Percentiles rank a stretch among this genome's conserved stretches.
phyloP scores from a whole-genome alignment of 2,797 vertebrate species.

The Oceanodroma leucorhoa region DNA sequence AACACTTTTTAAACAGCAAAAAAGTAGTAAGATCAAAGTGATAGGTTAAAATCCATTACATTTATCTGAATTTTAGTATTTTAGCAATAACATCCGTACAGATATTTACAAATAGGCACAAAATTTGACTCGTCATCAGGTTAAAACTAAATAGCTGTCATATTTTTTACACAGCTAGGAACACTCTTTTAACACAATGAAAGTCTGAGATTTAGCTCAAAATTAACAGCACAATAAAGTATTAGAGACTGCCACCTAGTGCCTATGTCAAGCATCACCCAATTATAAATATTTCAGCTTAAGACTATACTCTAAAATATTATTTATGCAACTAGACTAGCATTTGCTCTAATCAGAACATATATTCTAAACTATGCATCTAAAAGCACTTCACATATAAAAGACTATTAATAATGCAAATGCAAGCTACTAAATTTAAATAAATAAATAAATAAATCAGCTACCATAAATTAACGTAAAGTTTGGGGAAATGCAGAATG shows the following conservation, averaged over 20 bases:
- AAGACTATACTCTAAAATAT: neutral
- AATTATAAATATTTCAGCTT: neutral
- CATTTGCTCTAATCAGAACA: neutral
- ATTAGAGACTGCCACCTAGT: constrained; percentile 54
- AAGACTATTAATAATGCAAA: neutral
- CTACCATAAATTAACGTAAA: neutral
- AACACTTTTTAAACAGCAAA: neutral
- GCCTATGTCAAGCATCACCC: neutral
- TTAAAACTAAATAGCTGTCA: neutral
- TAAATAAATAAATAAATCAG: neutral
- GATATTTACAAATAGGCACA: neutral
- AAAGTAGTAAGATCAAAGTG: neutral
- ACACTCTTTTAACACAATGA: neutral
- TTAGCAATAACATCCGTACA: neutral
- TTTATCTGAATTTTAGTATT: neutral
- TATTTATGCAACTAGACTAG: neutral
- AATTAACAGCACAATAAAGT: neutral
- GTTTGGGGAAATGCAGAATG: neutral
- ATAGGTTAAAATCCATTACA: neutral
- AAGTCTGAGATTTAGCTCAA: neutral
- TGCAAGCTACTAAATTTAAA: neutral
- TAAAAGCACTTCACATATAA: neutral
- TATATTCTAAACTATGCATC: neutral
- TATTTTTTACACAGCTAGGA: neutral
- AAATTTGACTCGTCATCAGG: neutral